phyloP scores from a whole-genome alignment of 2,113 vertebrate genomes.

The Motacilla tschutschensis region DNA sequence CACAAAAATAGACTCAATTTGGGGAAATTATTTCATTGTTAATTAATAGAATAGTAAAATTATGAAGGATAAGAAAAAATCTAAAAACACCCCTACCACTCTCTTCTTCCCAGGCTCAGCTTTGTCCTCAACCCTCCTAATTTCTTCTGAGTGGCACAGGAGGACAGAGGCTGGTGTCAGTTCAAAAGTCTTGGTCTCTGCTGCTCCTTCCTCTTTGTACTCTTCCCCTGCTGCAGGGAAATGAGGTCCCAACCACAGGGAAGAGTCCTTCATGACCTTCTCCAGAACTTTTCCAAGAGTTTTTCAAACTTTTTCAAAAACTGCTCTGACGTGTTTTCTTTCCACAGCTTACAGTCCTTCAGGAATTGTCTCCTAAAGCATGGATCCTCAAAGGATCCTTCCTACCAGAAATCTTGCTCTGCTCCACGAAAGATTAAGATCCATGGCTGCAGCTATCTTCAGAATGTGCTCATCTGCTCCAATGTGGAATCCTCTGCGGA shows the following conservation, averaged over 20 bases:
- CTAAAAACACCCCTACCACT: rapidly evolving
- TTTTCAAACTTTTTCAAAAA: background rate
- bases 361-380: background rate
- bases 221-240: background rate
- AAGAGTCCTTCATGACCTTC: background rate
- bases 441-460: background rate
- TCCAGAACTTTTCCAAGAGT: background rate
- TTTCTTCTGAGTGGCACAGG: rapidly evolving
- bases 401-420: background rate
- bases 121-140: background rate
- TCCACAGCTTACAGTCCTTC: background rate
- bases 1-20: rapidly evolving
- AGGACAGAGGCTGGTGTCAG: rapidly evolving
- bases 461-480: background rate
- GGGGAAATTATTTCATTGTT: background rate
- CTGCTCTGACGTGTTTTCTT: background rate
- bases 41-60: background rate
- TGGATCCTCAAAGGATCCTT: background rate
- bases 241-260: rapidly evolving
- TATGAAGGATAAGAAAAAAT: background rate
- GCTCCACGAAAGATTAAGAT: background rate
- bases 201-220: rapidly evolving
- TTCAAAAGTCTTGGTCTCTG: background rate
- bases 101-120: background rate
- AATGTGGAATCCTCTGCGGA: background rate